Percentiles rank a stretch among this genome's conserved stretches.
Evolutionary conservation across 2,797 vertebrate genomes (phyloP).

Genomic region (Lophius americanus): DNA sequence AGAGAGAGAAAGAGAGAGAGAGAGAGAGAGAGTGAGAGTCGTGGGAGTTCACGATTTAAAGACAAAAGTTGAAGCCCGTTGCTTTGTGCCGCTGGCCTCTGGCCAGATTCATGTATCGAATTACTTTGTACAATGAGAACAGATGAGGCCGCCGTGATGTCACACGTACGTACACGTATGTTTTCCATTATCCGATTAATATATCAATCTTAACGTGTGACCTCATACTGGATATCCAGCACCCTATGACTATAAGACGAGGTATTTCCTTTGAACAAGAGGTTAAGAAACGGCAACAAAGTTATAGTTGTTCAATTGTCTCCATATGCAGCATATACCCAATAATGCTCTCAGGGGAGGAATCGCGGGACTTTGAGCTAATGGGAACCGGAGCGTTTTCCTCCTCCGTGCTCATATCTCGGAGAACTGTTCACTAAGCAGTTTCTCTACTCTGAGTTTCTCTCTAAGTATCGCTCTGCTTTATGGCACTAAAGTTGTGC

Average conservation of each 20-base stretch:
- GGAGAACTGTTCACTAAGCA: constrained; percentile 11
- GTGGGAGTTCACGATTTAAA: constrained; percentile 61
- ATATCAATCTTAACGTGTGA: constrained; percentile 35
- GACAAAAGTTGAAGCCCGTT: constrained; percentile 50
- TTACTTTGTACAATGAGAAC: constrained; percentile 52
- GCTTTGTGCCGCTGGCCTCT: constrained; percentile 44
- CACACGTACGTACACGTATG: constrained; percentile 37
- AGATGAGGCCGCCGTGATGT: constrained; percentile 59
- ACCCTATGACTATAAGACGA: constrained; percentile 1
- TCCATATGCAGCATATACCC: background rate
- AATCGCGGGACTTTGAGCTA: constrained; percentile 38
- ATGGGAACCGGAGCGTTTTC: constrained; percentile 32
- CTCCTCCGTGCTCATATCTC: constrained; percentile 20
- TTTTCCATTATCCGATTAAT: constrained; percentile 57
- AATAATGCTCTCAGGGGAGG: constrained; percentile 16
- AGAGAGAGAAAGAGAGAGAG: background rate
- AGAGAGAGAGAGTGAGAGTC: constrained; percentile 20
- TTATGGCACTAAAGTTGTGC: constrained; percentile 12
- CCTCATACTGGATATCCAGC: constrained; percentile 32
- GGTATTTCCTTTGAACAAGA: constrained; percentile 18
- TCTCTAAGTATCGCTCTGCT: constrained; percentile 2
- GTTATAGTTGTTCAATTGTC: background rate
- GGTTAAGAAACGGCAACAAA: constrained; percentile 7
- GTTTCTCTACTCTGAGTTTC: background rate
- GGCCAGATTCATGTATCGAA: constrained; percentile 48